Conservation (phyloP, 1,140 invertebrate genomes). For the Leptopilina clavipes region DNA sequence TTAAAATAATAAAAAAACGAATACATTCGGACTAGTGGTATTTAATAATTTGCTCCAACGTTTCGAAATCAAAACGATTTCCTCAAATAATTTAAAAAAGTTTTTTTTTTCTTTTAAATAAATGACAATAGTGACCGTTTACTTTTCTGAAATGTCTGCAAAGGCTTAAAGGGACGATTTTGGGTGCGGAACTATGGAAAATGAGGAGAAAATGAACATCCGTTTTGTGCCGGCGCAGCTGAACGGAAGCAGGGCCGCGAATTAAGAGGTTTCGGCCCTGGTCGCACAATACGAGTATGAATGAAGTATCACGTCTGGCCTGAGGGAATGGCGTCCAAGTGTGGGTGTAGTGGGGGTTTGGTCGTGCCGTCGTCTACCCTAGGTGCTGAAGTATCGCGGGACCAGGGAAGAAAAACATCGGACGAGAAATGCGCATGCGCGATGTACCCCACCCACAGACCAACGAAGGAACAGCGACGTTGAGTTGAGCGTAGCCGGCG, state of each 20-base stretch:
- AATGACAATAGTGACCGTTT: too few species aligned
- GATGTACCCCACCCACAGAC: slow-evolving; percentile 52
- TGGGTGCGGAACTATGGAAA: not conserved
- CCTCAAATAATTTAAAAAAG: too few species aligned
- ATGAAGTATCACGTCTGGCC: slow-evolving; percentile 76
- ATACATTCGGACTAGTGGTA: too few species aligned
- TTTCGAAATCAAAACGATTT: too few species aligned
- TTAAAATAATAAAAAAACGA: too few species aligned
- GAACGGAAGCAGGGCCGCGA: slow-evolving; percentile 36
- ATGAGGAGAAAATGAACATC: slow-evolving; percentile 3
- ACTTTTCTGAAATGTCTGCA: too few species aligned
- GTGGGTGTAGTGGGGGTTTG: slow-evolving; percentile 53
- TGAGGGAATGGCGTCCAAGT: slow-evolving; percentile 59
- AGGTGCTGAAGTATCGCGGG: slow-evolving; percentile 47
- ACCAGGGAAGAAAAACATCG: slow-evolving; percentile 43
- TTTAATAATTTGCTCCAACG: too few species aligned
- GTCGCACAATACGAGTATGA: slow-evolving; percentile 78
- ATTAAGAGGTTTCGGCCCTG: slow-evolving; percentile 55
- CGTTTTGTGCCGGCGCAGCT: not conserved
- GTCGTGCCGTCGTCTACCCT: slow-evolving; percentile 51
- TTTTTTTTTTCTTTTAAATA: too few species aligned
- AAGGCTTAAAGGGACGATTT: too few species aligned
- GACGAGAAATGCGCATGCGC: slow-evolving; percentile 53
- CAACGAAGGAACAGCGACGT: slow-evolving; percentile 51
- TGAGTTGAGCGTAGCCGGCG: slow-evolving; percentile 59